Evolutionary conservation across 2,888 invertebrate species (phyloP), one percentile per base, ranked within the genome.

Genomic region (Rhagonycha fulva): DNA sequence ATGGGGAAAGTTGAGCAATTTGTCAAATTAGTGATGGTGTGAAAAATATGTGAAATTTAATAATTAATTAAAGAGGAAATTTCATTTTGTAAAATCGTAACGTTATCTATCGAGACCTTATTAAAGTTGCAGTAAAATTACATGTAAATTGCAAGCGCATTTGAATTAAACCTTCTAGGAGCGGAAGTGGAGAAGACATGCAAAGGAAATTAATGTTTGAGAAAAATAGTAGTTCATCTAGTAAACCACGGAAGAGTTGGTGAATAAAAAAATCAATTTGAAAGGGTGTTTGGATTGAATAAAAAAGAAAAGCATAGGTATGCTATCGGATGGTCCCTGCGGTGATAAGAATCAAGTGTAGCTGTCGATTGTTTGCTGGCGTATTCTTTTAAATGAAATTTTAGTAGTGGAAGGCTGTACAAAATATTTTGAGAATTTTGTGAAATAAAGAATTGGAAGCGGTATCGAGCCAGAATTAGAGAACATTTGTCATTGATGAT

Each of bases 201-300:
- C 83, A 84, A 83, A 85, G 86, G 85, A 84, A 87, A 87, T 87
- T 86, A 87, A 87, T 87, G 86, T 86, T 86, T 82, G 83, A 84
- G 83, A 81, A 82, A 82, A 83, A 83, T 83, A 82, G 78, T 81
- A 84, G 83, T 82, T 82, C 83, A 83, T 84, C 84, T 85, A 83
- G 83, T 82, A 81, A 82, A 82, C 81, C 82, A 81, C 82, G 82
- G 82, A 82, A 82, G 82, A 81, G 84, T 67, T 80, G 78, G 78
- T 78, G 79, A 81, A 81, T 82, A 82, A 82, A 83, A 84, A 84
- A 85, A 85, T 85, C 85, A 84, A 85, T 85, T 83, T 84, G 83
- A 83, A 80, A 81, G 28, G 79, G 77, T 80, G 80, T 76, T 80
- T 74, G 75, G 81, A 83, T 82, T 82, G 81, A 82, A 79, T 81